Evolutionary conservation across 2,797 vertebrate genomes (phyloP), one percentile per base, ranked within the genome.

Genomic region (Jordanella pulchra): DNA sequence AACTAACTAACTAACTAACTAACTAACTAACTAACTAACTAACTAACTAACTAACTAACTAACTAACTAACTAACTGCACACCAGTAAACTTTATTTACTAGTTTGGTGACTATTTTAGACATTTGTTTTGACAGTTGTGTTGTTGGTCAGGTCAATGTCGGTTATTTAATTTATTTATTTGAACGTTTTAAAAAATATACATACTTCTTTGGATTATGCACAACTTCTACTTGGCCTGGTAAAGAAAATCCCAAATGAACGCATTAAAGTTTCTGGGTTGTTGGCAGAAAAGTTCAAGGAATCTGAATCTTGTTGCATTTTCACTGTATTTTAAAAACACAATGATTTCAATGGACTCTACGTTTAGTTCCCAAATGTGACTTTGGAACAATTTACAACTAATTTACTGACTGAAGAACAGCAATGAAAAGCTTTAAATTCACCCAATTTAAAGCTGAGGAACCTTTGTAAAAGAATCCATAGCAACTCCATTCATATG

Each of bases 401-500:
- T 39, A 39, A 35, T 35, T 35, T 35, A 35, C 35, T 21, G 72
- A 72, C 30, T 27, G 50, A 72, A 81, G 67, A 23, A 81, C 10
- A 50, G 56, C 14, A 68, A 17, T 56, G 58, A 78, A 80, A 79
- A 65, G 17, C 25, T 65, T 39, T 71, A 32, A 63, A 80, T 87
- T 76, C 50, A 69, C 58, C 65, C 80, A 50, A 84, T 83, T 84
- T 83, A 66, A 86, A 60, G 32, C 75, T 61, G 48, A 75, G 76
- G 75, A 65, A 69, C 47, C 65, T 73, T 79, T 78, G 69, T 54
- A 83, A 89, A 84, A 77, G 77, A 82, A 84, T 80, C 89, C 86
- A 79, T 86, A 83, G 88, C 73, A 89, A 83, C 86, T 77, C 71
- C 1, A 58, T 89, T 89, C 48, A 84, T 73, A 82, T 83, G 78